Base-by-base conservation (phyloP, 1,140 invertebrate genomes). In the Drosophila obscura region DNA sequence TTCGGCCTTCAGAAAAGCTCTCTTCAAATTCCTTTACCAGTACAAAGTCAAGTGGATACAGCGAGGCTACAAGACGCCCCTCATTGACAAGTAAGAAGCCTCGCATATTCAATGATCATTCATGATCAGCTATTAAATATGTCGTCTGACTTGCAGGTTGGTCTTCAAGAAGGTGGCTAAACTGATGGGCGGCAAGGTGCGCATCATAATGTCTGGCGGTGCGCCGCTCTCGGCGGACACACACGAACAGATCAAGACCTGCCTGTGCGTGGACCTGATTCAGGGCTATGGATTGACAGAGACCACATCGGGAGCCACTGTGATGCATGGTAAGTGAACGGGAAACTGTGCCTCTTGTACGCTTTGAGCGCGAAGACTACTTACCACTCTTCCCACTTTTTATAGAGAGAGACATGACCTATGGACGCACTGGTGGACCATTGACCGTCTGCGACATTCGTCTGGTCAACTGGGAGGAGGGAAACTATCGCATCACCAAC, bases 201-300 rank as follows among this genome's bases (percentile, higher is more conserved):
- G 97, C 19, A 92, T 97, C 56, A 96, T 99, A 91, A 94, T 99
- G 60, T 95, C 94, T 15, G 99, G 99, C 56, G 98, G 98, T 68
- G 99, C 99, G 39, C 98, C 98, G 19, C 93, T 99, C 0, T 97
- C 97, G n/a, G 95, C 97, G 2, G 97, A 99, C 85, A 99, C 98
- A 7, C 98, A 99, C 89, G 95, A 96, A 80, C 98, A 99, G 92
- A 97, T 99, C 76, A 96, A 98, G 91, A 95, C 97, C 61, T 98
- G 97, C 91, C 94, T 99, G 22, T 99, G 97, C 91, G 95, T 96
- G 46, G 95, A 96, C 48, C 95, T 99, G 22, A 94, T 97, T 51
- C 97, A 98, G 91, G 99, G 98, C 49, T 99, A 99, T 93, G 99
- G 98, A 6, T 94, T 99, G 39, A 99, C 99, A 1, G 98, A 99